These are phyloP conservation scores for Hydrolagus affinis DNA, from an alignment of 2,113 vertebrate genomes.

Conservation along the genomic window DNA sequence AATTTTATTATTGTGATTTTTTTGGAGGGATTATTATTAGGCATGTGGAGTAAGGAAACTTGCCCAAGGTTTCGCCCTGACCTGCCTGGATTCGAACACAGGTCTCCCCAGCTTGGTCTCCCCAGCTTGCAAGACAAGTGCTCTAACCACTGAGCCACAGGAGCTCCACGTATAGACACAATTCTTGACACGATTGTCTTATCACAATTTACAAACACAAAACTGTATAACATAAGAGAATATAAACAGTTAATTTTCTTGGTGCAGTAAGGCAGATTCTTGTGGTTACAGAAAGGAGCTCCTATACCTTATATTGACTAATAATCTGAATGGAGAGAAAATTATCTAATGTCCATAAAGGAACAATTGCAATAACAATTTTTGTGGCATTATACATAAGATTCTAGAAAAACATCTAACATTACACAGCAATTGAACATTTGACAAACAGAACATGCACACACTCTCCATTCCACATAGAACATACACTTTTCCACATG, in stretches of 20 bases:
- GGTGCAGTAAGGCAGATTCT: background rate
- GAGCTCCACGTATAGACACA: too few relatives aligned
- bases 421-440: background rate
- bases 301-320: too few relatives aligned
- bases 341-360: background rate
- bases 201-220: too few relatives aligned
- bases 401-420: background rate
- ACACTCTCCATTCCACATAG: background rate
- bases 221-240: background rate
- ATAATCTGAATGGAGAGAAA: background rate
- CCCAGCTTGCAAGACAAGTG: too few relatives aligned
- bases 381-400: background rate
- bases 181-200: too few relatives aligned
- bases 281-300: background rate
- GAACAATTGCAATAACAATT: background rate
- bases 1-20: too few relatives aligned
- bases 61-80: too few relatives aligned
- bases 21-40: too few relatives aligned
- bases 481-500: background rate
- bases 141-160: too few relatives aligned
- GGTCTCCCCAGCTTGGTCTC: too few relatives aligned
- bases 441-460: background rate
- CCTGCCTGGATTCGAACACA: too few relatives aligned
- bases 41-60: too few relatives aligned
- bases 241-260: background rate